Evolutionary conservation across 2,113 vertebrate genomes (phyloP).

Genomic region (Sardina pilchardus): DNA sequence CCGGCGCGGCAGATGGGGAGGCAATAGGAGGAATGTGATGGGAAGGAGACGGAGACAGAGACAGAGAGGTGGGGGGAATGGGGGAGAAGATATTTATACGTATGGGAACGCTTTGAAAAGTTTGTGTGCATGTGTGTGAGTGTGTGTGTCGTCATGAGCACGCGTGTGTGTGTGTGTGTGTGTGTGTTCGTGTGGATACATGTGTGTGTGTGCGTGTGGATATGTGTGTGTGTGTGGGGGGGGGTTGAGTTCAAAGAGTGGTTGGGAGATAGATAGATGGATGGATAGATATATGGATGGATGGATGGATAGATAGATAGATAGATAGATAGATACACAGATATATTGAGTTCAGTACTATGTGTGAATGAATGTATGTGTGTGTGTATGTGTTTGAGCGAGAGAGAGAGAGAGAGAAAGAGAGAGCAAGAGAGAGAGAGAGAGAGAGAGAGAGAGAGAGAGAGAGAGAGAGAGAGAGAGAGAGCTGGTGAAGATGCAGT

Average conservation of each 20-base stretch:
- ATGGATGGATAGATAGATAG: constrained; percentile 46
- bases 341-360: background rate
- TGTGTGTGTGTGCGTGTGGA: background rate
- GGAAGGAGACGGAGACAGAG: constrained; percentile 32
- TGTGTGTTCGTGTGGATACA: background rate
- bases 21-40: constrained; percentile 27
- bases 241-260: background rate
- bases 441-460: constrained; percentile 46
- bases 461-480: constrained; percentile 50
- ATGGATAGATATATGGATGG: constrained; percentile 14
- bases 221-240: background rate
- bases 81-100: constrained; percentile 28
- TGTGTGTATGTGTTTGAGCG: background rate
- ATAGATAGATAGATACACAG: constrained; percentile 38
- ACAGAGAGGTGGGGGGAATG: no score
- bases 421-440: no score
- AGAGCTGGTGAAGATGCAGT: constrained; percentile 65
- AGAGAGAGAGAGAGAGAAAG: background rate
- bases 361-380: background rate
- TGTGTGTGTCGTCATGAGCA: no score
- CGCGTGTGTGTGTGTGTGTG: background rate
- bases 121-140: constrained; percentile 31
- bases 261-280: background rate
- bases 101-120: constrained; percentile 48
- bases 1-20: constrained; percentile 9